Base-by-base conservation (phyloP, 2,797 vertebrate genomes). In the Chelonia mydas region DNA sequence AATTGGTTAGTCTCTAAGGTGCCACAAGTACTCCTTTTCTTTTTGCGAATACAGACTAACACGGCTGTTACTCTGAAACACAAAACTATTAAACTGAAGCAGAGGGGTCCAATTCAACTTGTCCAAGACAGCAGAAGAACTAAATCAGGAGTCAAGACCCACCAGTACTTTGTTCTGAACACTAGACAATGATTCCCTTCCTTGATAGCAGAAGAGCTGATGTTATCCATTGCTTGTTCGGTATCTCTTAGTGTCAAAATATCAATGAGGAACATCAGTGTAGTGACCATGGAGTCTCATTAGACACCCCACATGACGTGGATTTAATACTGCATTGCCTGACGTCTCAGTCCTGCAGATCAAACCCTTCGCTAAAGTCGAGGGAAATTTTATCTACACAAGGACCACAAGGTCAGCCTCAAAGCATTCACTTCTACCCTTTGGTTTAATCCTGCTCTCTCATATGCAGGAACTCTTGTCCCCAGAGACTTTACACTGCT, bases 391-490 rank as follows among this genome's bases (percentile, higher is more conserved):
- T 65, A 33, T 41, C 54, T 90, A 17, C 1, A 1, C 3, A 1
- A 37, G 74, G 68, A 68, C 59, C 33, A 54, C 37, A 45, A 77
- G 47, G 76, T 50, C 57, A 84, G 77, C 72, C n/a, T 84, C 74
- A 79, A 28, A 88, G 57, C 72, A 94, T 3, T 1, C 37, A 50
- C 68, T 33, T 13, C 37, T 50, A 33, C 5, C 82, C 82, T 57
- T 49, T 81, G 53, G 55, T 55, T 83, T 83, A 25, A n/a, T 33
- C 50, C 19, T 87, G 77, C 33, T 72, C 47, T 89, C 68, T 33
- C 65, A 25, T 54, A 91, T 90, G 91, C 41, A 89, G 88, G 92
- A 16, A 53, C 37, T 87, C 33, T 57, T 88, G 77, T 33, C 45
- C 84, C 86, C 59, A 27, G 50, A 87, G 74, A 37, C 33, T 74